Evolutionary conservation across 2,888 invertebrate species (phyloP), one percentile per base, ranked within the genome.

Genomic region (Acholoe squamosa): DNA sequence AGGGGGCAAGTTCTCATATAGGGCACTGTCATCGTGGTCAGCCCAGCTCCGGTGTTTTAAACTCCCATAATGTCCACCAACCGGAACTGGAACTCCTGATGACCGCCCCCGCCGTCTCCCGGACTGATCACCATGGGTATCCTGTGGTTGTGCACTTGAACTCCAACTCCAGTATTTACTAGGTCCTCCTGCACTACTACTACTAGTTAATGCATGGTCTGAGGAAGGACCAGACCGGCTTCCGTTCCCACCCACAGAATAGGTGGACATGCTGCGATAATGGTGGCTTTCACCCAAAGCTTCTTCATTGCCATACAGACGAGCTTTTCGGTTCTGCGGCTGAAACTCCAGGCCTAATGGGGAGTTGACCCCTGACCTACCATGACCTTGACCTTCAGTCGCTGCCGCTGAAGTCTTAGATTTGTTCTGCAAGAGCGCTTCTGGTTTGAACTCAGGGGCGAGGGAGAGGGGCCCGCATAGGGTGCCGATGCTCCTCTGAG

Each of bases 21-120:
- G 16, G 3, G n/a, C 22, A 28, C 54, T 54, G 33, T 86, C 86
- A 12, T 86, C 86, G 31, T 28, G 52, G 54, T 86, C 86, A 19
- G 86, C 86, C 86, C 86, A 86, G 33, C 86, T 86, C 31, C 86
- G 28, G 86, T 86, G 86, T n/a, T 86, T 86, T 25, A 54, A 28
- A 61, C 61, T n/a, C 28, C 76, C 76, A 25, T 76, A 31, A 76
- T 76, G 76, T 31, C 76, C 76, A 31, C 76, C 31, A n/a, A 7
- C 76, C 31, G 76, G 76, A 76, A 76, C 76, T 16, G 76, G 76
- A 76, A 76, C 31, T 7, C 28, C 76, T 14, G 61, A 22, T 19
- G 43, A 43, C 10, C 5, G 10, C 5, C 43, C 5, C 5, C 43
- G 5, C 5, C 43, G 43, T 19, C 61, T 7, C 5, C 61, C 61